Evolutionary conservation across 2,113 vertebrate genomes (phyloP).

Genomic region (Charina bottae): DNA sequence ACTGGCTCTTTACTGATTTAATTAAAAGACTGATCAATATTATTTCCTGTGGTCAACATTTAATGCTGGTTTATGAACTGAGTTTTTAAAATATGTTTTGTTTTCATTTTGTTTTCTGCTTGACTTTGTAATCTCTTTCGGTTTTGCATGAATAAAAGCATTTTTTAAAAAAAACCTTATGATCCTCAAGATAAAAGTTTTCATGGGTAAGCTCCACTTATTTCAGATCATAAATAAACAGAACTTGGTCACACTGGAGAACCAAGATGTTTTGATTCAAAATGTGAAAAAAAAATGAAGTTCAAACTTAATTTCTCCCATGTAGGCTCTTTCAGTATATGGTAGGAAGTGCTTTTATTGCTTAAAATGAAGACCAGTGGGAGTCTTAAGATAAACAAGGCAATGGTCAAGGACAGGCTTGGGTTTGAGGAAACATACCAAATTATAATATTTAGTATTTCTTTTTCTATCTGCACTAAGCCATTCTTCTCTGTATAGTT

Average conservation of each 20-base stretch:
- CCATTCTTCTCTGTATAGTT: neutral
- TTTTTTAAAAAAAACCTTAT: neutral
- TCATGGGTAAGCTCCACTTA: neutral
- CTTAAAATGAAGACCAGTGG: neutral
- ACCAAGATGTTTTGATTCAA: neutral
- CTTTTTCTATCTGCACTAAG: neutral
- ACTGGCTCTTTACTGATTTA: neutral
- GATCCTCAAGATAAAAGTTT: neutral
- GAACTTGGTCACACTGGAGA: neutral
- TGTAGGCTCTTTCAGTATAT: neutral
- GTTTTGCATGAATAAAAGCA: neutral
- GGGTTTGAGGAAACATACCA: neutral
- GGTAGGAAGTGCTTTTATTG: neutral
- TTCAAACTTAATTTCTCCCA: neutral
- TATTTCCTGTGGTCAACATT: neutral
- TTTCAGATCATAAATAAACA: neutral
- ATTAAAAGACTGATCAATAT: neutral
- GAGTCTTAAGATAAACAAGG: neutral
- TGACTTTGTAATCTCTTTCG: neutral
- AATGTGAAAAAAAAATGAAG: neutral
- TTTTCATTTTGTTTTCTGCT: neutral
- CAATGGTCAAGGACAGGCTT: neutral
- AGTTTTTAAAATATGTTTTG: neutral
- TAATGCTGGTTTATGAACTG: neutral
- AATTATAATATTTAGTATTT: neutral